Conservation (phyloP, 64 coral and sea anemone species). For the Pocillopora verrucosa region DNA sequence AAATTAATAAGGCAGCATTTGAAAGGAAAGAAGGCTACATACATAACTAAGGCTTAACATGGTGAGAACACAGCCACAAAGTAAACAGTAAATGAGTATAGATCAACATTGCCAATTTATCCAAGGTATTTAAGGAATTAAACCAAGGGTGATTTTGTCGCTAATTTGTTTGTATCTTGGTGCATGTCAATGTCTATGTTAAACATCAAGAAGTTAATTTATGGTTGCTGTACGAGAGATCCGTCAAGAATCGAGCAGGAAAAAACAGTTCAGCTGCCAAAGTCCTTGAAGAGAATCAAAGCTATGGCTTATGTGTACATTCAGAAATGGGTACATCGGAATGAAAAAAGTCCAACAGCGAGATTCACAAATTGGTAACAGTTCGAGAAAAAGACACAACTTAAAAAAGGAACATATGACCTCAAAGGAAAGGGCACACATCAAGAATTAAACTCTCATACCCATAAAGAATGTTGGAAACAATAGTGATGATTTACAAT, state of each 20-base stretch:
- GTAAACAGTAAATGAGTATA: constrained; percentile 24
- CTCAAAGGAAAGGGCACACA: not conserved
- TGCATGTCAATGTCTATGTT: constrained; percentile 21
- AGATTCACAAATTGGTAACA: not conserved
- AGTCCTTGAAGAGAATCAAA: not conserved
- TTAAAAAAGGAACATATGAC: not conserved
- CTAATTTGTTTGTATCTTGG: constrained; percentile 51
- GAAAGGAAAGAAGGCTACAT: not conserved
- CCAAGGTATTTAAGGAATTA: constrained; percentile 44
- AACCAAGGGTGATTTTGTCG: constrained; percentile 30
- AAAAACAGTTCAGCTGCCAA: not conserved
- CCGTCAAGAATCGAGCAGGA: not conserved
- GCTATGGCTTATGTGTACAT: not conserved
- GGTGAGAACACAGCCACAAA: constrained; percentile 7
- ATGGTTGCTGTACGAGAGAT: not conserved
- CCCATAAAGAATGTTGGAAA: not conserved
- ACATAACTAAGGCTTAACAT: not conserved
- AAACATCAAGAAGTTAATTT: not conserved
- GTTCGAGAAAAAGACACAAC: constrained; percentile 8
- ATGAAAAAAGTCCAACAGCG: not conserved
- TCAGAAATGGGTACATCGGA: not conserved
- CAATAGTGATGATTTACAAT: not conserved
- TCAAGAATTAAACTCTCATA: not conserved
- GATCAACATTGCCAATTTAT: constrained; percentile 47
- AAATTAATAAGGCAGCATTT: not conserved